phyloP scores from a whole-genome alignment of 2,113 vertebrate species.

The Glaucidium brasilianum region DNA sequence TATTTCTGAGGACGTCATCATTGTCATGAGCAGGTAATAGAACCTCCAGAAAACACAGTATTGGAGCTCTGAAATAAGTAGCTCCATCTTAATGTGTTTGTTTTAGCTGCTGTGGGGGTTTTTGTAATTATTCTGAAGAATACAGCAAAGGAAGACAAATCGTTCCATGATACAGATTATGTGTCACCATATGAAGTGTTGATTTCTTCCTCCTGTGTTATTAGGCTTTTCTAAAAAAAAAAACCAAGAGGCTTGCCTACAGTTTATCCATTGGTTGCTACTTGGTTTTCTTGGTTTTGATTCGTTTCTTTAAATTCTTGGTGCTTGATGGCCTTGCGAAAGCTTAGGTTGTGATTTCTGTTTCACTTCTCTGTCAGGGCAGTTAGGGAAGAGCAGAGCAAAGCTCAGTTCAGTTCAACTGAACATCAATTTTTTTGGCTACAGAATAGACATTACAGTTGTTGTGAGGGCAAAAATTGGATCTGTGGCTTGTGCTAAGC shows the following conservation, averaged over 20 bases:
- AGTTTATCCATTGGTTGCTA: accelerated
- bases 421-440: neutral
- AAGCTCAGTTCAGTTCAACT: accelerated
- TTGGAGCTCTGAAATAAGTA: neutral
- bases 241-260: neutral
- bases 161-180: neutral
- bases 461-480: neutral
- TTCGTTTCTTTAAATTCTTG: neutral
- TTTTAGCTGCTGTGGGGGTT: neutral
- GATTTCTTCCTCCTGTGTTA: neutral
- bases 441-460: neutral
- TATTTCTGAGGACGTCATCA: slow-evolving; percentile 98
- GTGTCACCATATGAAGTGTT: neutral
- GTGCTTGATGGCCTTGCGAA: neutral
- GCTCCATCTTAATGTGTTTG: neutral
- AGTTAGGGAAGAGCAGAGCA: neutral
- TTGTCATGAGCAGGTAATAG: slow-evolving; percentile 95
- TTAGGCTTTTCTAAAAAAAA: neutral
- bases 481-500: neutral
- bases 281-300: neutral
- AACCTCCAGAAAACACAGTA: neutral
- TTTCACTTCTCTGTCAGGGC: neutral
- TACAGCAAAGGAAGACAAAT: neutral
- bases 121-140: neutral
- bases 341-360: neutral